These are phyloP conservation scores for Allygus modestus DNA, from an alignment of 2,888 invertebrate genomes.

Conservation along the genomic window DNA sequence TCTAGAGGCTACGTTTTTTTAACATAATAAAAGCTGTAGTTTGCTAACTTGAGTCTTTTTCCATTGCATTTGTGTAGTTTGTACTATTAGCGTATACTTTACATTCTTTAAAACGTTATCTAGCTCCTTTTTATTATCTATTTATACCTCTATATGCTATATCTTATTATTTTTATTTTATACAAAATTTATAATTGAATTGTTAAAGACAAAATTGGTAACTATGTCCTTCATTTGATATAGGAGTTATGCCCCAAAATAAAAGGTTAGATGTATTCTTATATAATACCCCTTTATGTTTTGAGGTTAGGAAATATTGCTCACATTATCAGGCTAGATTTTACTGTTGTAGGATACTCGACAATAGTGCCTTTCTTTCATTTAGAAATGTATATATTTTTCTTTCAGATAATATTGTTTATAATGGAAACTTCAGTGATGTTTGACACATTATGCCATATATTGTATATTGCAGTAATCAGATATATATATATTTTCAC, in stretches of 20 bases:
- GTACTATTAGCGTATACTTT: not conserved
- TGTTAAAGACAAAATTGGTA: too few species aligned
- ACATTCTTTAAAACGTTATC: not conserved
- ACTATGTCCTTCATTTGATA: not conserved
- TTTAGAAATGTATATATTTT: too few species aligned
- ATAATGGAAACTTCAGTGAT: too few species aligned
- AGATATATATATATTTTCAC: too few species aligned
- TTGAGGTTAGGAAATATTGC: not conserved
- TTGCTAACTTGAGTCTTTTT: conserved; percentile 1
- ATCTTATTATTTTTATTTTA: not conserved
- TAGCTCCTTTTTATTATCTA: not conserved
- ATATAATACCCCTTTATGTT: not conserved
- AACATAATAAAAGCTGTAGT: conserved; percentile 1
- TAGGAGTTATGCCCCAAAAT: not conserved
- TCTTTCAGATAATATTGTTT: too few species aligned
- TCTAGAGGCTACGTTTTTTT: conserved; percentile 36
- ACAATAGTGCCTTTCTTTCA: too few species aligned
- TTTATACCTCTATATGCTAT: not conserved
- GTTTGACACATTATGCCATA: too few species aligned
- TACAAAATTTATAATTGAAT: not conserved
- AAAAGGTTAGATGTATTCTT: not conserved
- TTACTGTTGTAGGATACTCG: too few species aligned
- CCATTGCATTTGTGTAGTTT: conserved; percentile 37
- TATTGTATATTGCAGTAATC: too few species aligned
- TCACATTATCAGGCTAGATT: too few species aligned